A percentile compares a stretch with the other conserved stretches of the same genome.
These are phyloP conservation scores for Cervus canadensis DNA, from an alignment of 2,113 vertebrate genomes.

Conservation along the genomic window DNA sequence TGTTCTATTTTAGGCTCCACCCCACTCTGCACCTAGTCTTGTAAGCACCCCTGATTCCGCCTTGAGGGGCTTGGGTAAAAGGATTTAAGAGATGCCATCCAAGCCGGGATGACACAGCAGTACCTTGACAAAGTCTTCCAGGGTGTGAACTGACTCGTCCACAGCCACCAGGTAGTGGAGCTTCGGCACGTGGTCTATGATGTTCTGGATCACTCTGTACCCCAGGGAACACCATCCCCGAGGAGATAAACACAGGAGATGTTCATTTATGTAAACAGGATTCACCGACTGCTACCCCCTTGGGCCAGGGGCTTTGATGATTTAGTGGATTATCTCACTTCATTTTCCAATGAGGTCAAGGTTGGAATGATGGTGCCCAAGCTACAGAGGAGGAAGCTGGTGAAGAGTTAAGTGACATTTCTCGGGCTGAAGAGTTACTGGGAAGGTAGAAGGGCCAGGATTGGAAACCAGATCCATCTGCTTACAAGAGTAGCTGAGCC, in stretches of 20 bases:
- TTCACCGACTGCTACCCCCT: accelerated
- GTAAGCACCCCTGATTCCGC: not conserved
- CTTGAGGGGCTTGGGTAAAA: not conserved
- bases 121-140: slow-evolving; percentile 90
- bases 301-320: accelerated
- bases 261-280: not conserved
- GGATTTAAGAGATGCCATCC: accelerated
- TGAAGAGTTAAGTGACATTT: not conserved
- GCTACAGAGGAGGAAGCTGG: not conserved
- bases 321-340: not conserved
- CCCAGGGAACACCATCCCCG: not conserved
- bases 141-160: slow-evolving; percentile 84
- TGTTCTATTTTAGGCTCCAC: not conserved
- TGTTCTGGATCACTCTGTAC: slow-evolving; percentile 88
- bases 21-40: not conserved
- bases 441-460: not conserved
- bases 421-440: not conserved
- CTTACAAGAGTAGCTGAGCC: too few species aligned
- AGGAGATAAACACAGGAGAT: not conserved
- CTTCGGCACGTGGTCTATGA: slow-evolving; percentile 85
- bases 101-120: accelerated
- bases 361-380: accelerated
- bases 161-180: slow-evolving; percentile 88
- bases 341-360: not conserved
- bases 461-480: too few species aligned